These are phyloP conservation scores for Xenopus petersii DNA, from an alignment of 2,797 vertebrate species.

Conservation along the genomic window DNA sequence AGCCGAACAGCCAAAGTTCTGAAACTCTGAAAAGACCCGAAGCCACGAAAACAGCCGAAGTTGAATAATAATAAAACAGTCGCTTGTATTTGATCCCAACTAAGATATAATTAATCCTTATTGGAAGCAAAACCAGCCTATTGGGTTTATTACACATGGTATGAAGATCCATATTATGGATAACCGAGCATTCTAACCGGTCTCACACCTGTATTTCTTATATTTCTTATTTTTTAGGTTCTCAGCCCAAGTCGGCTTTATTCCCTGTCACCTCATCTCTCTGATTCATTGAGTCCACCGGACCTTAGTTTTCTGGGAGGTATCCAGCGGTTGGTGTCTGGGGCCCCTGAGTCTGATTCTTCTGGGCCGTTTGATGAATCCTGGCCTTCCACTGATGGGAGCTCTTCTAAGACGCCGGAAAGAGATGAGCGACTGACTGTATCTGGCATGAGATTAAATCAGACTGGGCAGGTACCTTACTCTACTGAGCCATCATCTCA, in stretches of 20 bases:
- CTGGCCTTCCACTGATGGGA: conserved; percentile 72
- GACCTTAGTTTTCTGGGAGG: conserved; percentile 43
- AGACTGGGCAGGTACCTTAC: background rate
- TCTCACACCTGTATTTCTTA: background rate
- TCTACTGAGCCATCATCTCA: background rate
- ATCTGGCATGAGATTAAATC: background rate
- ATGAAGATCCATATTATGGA: no score
- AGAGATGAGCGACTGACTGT: background rate
- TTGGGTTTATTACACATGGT: no score
- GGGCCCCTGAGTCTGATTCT: conserved; percentile 39
- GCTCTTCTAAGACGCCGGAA: conserved; percentile 52
- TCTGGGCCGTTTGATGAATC: conserved; percentile 64
- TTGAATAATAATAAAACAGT: no score
- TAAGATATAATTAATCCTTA: no score
- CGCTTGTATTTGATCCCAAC: no score
- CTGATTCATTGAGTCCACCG: conserved; percentile 32
- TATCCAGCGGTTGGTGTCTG: conserved; percentile 13
- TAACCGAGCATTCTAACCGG: no score
- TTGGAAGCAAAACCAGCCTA: no score
- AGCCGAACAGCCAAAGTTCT: no score
- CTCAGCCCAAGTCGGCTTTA: conserved; percentile 57
- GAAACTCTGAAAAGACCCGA: no score
- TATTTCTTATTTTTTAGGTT: conserved; percentile 53
- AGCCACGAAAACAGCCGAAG: no score
- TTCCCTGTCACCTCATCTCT: conserved; percentile 26